Conservation (phyloP, 2,797 vertebrate species). For the Staurois parvus region DNA sequence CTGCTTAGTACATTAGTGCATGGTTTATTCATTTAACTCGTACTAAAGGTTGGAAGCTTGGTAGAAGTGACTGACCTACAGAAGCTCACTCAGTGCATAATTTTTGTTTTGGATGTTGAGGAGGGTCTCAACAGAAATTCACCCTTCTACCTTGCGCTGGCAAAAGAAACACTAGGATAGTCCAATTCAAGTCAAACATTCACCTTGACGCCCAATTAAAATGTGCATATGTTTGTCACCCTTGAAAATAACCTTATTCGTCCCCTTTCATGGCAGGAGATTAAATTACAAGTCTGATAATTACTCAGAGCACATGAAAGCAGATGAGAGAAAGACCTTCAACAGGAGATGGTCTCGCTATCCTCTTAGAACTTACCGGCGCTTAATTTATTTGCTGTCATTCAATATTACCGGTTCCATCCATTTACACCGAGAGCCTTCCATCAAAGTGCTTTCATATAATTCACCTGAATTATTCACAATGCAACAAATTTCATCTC, state of each 20-base stretch:
- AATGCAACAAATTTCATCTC: not conserved
- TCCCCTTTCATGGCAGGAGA: not conserved
- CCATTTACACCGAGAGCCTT: not conserved
- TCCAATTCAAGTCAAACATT: not conserved
- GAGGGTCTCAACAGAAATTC: too few relatives aligned
- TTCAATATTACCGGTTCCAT: not conserved
- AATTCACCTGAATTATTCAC: conserved; percentile 13
- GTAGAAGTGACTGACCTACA: too few relatives aligned
- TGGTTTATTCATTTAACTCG: too few relatives aligned
- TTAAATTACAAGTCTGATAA: not conserved
- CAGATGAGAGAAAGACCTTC: not conserved
- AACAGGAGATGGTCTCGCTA: not conserved
- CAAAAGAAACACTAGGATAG: too few relatives aligned
- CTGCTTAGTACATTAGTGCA: too few relatives aligned
- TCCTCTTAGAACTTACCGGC: not conserved
- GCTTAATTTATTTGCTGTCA: conserved; percentile 24
- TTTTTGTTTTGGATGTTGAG: too few relatives aligned
- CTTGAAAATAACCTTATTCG: not conserved
- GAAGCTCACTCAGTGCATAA: too few relatives aligned
- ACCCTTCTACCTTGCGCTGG: too few relatives aligned
- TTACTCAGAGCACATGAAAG: conserved; percentile 16
- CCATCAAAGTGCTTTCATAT: not conserved
- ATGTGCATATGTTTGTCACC: not conserved
- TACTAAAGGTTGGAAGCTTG: too few relatives aligned
- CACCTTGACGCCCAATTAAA: not conserved